Base-by-base conservation (phyloP, 2,888 invertebrate species). In the Lordiphosa andalusiaca region DNA sequence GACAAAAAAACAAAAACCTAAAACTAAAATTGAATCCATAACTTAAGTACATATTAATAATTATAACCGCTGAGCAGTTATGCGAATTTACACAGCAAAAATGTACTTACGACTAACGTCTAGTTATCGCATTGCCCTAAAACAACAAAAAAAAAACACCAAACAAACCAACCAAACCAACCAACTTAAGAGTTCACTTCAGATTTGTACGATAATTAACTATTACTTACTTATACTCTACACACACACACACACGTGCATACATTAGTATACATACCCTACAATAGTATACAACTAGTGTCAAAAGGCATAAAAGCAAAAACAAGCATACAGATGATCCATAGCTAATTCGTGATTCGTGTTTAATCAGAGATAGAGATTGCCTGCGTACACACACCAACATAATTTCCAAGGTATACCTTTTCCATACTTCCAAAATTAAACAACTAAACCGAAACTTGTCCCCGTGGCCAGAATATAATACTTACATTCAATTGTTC, bases 21-120 rank as follows among this genome's bases (percentile, higher is more conserved):
- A 62, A 48, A 41, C 48, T 2, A 0, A 30, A 30, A 37, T 16
- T 41, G 38, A 73, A 77, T 74, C 74, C 77, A 74, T 76, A 74
- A 66, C 53, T 57, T 77, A 76, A 74, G 74, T 56, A 47, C 64
- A 62, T 53, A 50, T 16, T 16, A 56, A 63, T 53, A 56, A 50
- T 52, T 53, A 62, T 59, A 62, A 55, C 47, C 61, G 68, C 65
- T 65, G 55, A 65, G 71, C 65, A 71, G 53, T 58, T 68, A 53
- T 56, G 71, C 69, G 64, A 65, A 61, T 73, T 67, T 70, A 73
- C 53, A 56, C 54, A 51, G 51, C 56, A 71, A 58, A 58, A 44
- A 53, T 40, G 39, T 52, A 52, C 56, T 67, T 62, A 69, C 62
- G 48, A 60, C 54, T 62, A 23, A 36, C 6, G 40, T 33, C 12